Evolutionary conservation across 2,888 invertebrate genomes (phyloP).

Genomic region (Drosophila paracracens): DNA sequence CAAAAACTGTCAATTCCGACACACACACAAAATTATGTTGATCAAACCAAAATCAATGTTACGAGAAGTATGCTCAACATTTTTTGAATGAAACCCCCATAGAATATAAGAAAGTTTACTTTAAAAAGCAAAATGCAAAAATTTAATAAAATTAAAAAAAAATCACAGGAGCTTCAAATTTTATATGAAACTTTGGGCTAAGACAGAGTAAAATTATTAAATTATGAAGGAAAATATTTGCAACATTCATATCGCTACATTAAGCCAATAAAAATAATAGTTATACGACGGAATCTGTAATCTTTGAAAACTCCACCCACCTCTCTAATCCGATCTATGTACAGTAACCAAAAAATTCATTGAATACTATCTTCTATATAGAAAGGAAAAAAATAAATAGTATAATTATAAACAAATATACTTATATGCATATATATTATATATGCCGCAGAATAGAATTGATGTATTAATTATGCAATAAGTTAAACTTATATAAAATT

Average conservation of each 20-base stretch:
- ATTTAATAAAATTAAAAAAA: background rate
- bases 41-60: constrained; percentile 22
- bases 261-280: constrained; percentile 47
- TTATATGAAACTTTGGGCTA: constrained; percentile 63
- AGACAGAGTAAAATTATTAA: constrained; percentile 17
- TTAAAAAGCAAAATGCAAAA: constrained; percentile 35
- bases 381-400: constrained; percentile 8
- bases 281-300: constrained; percentile 49
- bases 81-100: constrained; percentile 7
- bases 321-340: constrained; percentile 45
- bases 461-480: constrained; percentile 47
- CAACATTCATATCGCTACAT: constrained; percentile 68
- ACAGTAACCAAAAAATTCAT: constrained; percentile 34
- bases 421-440: constrained; percentile 4
- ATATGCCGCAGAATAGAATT: constrained; percentile 36
- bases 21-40: constrained; percentile 17
- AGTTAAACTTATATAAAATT: constrained; percentile 39
- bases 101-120: constrained; percentile 48
- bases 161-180: constrained; percentile 68
- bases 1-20: constrained; percentile 67
- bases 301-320: constrained; percentile 58
- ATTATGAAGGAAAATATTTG: constrained; percentile 26
- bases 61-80: constrained; percentile 28
- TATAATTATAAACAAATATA: constrained; percentile 14
- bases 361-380: constrained; percentile 12